Percentiles rank a stretch among this genome's conserved stretches.
These are phyloP conservation scores for Tolmerus cingulatus DNA, from an alignment of 2,888 invertebrate genomes.

Conservation along the genomic window DNA sequence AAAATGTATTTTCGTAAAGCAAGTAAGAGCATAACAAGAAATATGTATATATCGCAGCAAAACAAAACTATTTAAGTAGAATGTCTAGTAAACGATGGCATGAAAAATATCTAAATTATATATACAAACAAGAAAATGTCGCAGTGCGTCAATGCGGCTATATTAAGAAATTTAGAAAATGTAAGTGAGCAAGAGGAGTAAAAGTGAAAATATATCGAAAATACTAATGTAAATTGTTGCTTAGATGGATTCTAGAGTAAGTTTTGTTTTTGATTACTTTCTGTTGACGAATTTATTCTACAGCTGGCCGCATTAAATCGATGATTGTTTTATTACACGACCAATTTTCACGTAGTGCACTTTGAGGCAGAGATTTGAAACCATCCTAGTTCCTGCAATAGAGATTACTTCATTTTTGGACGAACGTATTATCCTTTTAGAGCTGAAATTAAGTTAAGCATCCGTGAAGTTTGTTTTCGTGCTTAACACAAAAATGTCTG, in stretches of 20 bases:
- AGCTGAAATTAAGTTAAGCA: background rate
- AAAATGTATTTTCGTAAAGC: constrained; percentile 29
- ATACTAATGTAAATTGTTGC: constrained; percentile 38
- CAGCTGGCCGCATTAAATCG: background rate
- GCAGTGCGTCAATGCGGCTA: background rate
- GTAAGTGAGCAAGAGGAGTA: background rate
- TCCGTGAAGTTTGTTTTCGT: constrained; percentile 4
- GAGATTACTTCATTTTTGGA: background rate
- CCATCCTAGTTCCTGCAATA: constrained; percentile 30
- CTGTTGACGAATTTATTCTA: background rate
- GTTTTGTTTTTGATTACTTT: background rate
- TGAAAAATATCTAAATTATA: background rate
- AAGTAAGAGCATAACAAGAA: background rate
- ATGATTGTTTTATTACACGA: constrained; percentile 5
- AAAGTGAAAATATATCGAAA: constrained; percentile 5
- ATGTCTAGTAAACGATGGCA: background rate
- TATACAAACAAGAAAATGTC: background rate
- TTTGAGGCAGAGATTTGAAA: background rate
- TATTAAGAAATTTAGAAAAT: background rate
- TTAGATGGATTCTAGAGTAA: constrained; percentile 22
- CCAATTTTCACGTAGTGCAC: constrained; percentile 37
- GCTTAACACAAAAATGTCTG: constrained; percentile 10
- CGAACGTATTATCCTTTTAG: background rate
- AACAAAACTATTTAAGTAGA: background rate
- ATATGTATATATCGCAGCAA: background rate